Base-by-base conservation (phyloP, 2,797 vertebrate species). In the Huso huso region DNA sequence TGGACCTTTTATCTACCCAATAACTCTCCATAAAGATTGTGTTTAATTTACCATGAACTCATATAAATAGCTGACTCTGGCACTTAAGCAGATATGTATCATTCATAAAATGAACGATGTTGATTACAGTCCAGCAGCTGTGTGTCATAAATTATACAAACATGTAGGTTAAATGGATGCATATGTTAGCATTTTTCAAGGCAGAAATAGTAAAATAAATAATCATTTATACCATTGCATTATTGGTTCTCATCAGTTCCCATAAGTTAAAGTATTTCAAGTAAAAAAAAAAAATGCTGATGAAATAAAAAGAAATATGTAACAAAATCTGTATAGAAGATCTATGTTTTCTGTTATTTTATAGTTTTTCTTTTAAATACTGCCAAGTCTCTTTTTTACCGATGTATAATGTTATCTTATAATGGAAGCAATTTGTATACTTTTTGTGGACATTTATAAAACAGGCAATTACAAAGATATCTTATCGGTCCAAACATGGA, bases 91-190 rank as follows among this genome's bases (percentile, higher is more conserved):
- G 59, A 62, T 70, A 68, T 52, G 48, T 55, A 63, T 68, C 58
- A 68, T 66, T 71, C 65, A 70, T 61, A 70, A 68, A 71, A 67
- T 71, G 67, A 64, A 66, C 49, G 12, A 48, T 49, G 12, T 62
- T 61, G 57, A 67, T 66, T 61, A 13, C 57, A 68, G 52, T 64
- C 51, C 18, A 61, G 67, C 61, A 66, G 66, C 69, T 69, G 61
- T 51, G 57, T 13, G 8, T 37, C 51, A 64, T 70, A 61, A 65
- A 67, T 70, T 67, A 70, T 48, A 48, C 58, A 63, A 62, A 59
- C 57, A 58, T 66, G 23, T 48, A 66, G 23, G 23, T 9, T 48
- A 57, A 66, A 23, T 57, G 37, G 11, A 11, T 48, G 12, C 61
- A 62, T 5, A 62, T 62, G 15, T 23, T 37, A 62, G 61, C 15